These are phyloP conservation scores for Bothrops alternatus DNA, from an alignment of 2,797 vertebrate genomes.

Conservation along the genomic window DNA sequence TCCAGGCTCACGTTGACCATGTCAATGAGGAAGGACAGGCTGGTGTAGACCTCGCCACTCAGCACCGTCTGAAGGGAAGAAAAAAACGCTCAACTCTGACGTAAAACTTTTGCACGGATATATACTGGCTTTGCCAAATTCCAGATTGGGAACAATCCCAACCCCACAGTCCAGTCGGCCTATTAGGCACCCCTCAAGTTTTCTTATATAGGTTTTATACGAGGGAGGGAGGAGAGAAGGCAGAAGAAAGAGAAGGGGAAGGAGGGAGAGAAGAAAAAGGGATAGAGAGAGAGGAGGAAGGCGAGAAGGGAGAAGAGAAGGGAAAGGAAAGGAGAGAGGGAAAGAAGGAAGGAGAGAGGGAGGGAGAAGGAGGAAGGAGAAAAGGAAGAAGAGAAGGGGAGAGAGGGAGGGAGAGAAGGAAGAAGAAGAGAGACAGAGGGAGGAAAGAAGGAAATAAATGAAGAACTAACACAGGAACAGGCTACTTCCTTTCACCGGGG, in stretches of 20 bases:
- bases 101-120: background rate
- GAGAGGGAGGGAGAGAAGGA: background rate
- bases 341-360: too few species aligned
- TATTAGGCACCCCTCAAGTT: background rate
- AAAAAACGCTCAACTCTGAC: background rate
- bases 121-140: background rate
- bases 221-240: too few species aligned
- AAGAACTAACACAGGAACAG: background rate
- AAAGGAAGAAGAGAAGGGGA: background rate
- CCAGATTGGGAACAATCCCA: background rate
- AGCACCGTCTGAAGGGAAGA: conserved; percentile 84
- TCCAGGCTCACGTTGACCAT: conserved; percentile 98
- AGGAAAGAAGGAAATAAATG: background rate
- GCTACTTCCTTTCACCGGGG: background rate
- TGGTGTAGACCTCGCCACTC: conserved; percentile 91
- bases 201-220: background rate
- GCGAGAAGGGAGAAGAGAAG: rapidly evolving
- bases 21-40: conserved; percentile 87
- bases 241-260: background rate
- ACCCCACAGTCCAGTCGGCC: background rate
- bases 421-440: background rate
- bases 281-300: too few species aligned
- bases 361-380: too few species aligned
- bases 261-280: too few species aligned
- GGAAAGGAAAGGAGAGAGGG: too few species aligned